Conservation (phyloP, 1,140 invertebrate genomes). For the Drosophila ohnishii region DNA sequence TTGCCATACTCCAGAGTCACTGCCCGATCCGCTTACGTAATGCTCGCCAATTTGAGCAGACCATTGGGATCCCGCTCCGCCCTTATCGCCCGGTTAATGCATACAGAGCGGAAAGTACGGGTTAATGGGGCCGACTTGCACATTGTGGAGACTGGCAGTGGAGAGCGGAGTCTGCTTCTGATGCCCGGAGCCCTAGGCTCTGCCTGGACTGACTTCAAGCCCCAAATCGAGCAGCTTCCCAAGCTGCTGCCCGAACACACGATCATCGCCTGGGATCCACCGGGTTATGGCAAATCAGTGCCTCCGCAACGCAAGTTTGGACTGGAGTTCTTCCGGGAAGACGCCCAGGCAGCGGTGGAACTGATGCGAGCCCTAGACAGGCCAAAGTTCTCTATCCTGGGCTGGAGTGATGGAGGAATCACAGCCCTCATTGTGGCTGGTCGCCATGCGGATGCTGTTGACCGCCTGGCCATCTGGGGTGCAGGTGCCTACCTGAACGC, state of each 20-base stretch:
- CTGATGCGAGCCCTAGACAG: constrained; percentile 90
- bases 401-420: constrained; percentile 96
- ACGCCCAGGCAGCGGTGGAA: constrained; percentile 88
- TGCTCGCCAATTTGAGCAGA: constrained; percentile 35
- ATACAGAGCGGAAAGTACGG: constrained; percentile 85
- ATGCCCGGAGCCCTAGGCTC: constrained; percentile 91
- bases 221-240: constrained; percentile 89
- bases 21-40: constrained; percentile 57
- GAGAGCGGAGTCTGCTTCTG: constrained; percentile 87
- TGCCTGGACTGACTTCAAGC: constrained; percentile 91
- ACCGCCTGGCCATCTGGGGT: constrained; percentile 91
- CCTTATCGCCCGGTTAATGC: constrained; percentile 33
- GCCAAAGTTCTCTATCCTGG: constrained; percentile 90
- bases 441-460: constrained; percentile 86
- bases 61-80: constrained; percentile 11
- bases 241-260: constrained; percentile 87
- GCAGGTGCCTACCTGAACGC: constrained; percentile 89
- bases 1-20: constrained; percentile 33
- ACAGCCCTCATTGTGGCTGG: constrained; percentile 90
- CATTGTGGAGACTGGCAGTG: constrained; percentile 89
- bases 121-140: constrained; percentile 86
- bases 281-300: constrained; percentile 93
- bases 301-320: constrained; percentile 90
- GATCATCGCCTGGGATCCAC: constrained; percentile 93
- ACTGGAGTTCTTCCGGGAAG: constrained; percentile 88